These are phyloP conservation scores for Tetragnatha versicolor DNA, from an alignment of 1,140 invertebrate species.

Conservation along the genomic window DNA sequence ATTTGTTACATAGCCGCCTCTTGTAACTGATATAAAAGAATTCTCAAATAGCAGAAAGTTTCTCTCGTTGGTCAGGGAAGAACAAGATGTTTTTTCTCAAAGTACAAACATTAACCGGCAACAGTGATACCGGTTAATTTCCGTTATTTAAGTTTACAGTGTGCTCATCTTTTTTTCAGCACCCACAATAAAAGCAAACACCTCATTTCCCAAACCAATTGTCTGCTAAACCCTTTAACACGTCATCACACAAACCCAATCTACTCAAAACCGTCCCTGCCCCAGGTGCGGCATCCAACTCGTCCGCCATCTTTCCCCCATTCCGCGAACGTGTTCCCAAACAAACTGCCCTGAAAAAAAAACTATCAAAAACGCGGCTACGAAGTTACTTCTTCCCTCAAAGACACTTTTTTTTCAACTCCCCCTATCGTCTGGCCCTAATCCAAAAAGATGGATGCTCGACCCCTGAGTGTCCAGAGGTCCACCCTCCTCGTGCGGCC, in stretches of 20 bases:
- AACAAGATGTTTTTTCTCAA: too few species aligned
- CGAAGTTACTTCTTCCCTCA: constrained; percentile 35
- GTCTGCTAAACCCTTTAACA: background rate
- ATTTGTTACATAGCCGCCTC: too few species aligned
- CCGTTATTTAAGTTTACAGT: too few species aligned
- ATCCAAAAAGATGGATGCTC: constrained; percentile 34
- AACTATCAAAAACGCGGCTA: background rate
- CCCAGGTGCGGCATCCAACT: constrained; percentile 24
- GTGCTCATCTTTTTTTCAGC: too few species aligned
- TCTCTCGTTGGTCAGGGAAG: too few species aligned
- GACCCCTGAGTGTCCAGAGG: constrained; percentile 1
- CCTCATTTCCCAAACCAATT: too few species aligned
- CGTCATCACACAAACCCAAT: background rate
- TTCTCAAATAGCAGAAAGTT: too few species aligned
- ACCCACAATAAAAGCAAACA: too few species aligned
- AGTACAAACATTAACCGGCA: too few species aligned
- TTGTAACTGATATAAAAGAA: too few species aligned
- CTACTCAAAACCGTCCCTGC: background rate
- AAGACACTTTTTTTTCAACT: constrained; percentile 31
- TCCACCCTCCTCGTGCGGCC: constrained; percentile 5
- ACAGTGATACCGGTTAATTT: too few species aligned
- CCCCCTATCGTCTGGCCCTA: background rate
- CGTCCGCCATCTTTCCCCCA: background rate
- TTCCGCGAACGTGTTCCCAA: background rate
- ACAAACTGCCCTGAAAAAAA: background rate